Base-by-base conservation (phyloP, 2,797 vertebrate species). In the Spinibarbus caldwelli region DNA sequence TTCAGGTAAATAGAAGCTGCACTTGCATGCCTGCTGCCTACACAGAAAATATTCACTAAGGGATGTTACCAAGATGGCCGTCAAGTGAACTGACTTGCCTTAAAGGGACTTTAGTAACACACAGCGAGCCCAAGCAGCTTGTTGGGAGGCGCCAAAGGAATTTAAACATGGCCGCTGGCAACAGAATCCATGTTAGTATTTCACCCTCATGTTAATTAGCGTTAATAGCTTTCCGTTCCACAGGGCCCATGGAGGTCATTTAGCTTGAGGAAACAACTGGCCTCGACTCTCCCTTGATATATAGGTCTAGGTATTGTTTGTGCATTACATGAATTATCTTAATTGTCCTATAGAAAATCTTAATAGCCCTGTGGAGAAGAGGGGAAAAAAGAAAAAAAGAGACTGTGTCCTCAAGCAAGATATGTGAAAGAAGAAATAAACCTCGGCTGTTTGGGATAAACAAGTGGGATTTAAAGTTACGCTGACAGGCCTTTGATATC, bases 211-310 rank as follows among this genome's bases (percentile, higher is more conserved):
- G 90, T 90, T 92, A 92, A 92, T 92, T 92, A 92, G 90, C 88
- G 87, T 91, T 92, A 92, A 92, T 92, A 89, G 90, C 90, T 90
- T 92, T 89, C 86, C 82, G 85, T 91, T 91, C 89, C 90, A 89
- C 83, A 78, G 87, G 91, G 89, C 88, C 90, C 87, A 82, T 64
- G 78, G 88, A 91, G 91, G 90, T 92, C 89, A 90, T 91, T 92
- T 92, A 90, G 90, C 91, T 90, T 89, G 86, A 90, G 89, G 91
- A 91, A 90, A 91, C 87, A 89, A 89, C 89, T 86, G 90, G 88
- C 88, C 87, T 79, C 79, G 75, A 85, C 85, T 87, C 86, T 86
- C 88, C 86, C 83, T 85, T 88, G 88, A 90, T 90, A 91, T 90
- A 90, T 90, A 88, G 87, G 88, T 86, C 82, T 86, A 87, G 84